Percentiles rank a stretch among this genome's conserved stretches.
Conservation (phyloP, 2,797 vertebrate species). For the Acanthopagrus latus region DNA sequence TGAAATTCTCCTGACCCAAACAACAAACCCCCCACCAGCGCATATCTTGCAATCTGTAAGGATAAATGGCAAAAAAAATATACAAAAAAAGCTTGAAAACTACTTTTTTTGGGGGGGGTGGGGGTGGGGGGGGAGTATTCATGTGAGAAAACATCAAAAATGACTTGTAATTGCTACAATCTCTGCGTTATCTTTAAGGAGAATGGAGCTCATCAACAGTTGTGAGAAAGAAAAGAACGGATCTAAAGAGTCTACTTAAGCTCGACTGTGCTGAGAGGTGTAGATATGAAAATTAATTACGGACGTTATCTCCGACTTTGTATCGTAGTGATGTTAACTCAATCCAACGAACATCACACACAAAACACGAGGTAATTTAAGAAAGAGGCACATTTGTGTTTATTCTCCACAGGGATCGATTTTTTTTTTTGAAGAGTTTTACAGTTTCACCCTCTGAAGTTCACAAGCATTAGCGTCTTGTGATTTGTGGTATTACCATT, state of each 20-base stretch:
- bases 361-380: conserved; percentile 30
- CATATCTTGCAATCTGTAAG: not conserved
- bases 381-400: conserved; percentile 12
- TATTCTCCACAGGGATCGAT: conserved; percentile 30
- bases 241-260: conserved; percentile 60
- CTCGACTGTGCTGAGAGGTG: conserved; percentile 31
- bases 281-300: conserved; percentile 77
- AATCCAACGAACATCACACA: conserved; percentile 33
- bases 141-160: conserved; percentile 33
- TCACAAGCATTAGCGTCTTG: not conserved
- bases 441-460: conserved; percentile 13
- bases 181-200: conserved; percentile 36
- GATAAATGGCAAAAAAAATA: conserved; percentile 10
- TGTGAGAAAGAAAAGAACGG: conserved; percentile 39
- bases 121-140: not conserved
- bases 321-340: conserved; percentile 47
- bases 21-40: not conserved
- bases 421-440: conserved; percentile 4
- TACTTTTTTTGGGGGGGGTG: not conserved
- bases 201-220: conserved; percentile 53
- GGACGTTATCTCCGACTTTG: conserved; percentile 60
- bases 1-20: conserved; percentile 15
- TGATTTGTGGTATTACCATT: conserved; percentile 38
- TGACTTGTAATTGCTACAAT: conserved; percentile 46
- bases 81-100: not conserved